A percentile compares a stretch with the other conserved stretches of the same genome.
Conservation (phyloP, 2,888 invertebrate genomes). For the Acronicta psi region DNA sequence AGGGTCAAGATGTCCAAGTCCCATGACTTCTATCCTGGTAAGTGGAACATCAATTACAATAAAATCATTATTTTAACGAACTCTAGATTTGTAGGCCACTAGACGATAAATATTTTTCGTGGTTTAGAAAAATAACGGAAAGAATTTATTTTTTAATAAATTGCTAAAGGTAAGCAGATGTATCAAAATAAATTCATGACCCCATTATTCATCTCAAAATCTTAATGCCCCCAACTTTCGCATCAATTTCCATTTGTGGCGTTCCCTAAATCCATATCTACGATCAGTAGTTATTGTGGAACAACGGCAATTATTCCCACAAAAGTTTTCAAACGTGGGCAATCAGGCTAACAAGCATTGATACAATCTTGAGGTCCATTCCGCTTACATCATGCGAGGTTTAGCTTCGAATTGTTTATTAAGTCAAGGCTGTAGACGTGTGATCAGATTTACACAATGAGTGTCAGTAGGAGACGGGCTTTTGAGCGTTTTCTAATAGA, state of each 20-base stretch:
- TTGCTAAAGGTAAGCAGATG: background rate
- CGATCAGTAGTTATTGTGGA: constrained; percentile 10
- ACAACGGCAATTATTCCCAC: constrained; percentile 31
- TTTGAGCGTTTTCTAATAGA: background rate
- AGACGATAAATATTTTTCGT: no score
- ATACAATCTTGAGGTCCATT: constrained; percentile 51
- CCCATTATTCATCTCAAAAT: constrained; percentile 9
- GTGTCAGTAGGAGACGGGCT: constrained; percentile 10
- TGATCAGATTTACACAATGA: constrained; percentile 65
- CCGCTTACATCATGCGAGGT: constrained; percentile 58
- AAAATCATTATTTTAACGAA: no score
- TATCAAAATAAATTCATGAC: background rate
- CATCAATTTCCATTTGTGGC: constrained; percentile 33
- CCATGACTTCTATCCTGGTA: constrained; percentile 99
- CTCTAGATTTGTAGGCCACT: no score
- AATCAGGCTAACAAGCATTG: constrained; percentile 50
- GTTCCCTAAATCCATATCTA: constrained; percentile 29
- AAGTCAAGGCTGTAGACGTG: constrained; percentile 68
- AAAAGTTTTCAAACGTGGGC: constrained; percentile 34
- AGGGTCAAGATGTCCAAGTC: constrained; percentile 99
- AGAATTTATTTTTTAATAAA: no score
- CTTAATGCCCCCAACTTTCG: constrained; percentile 22
- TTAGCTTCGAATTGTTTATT: constrained; percentile 52
- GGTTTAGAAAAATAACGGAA: no score
- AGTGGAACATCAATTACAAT: constrained; percentile 62